Base-by-base conservation (phyloP, 2,888 invertebrate genomes). In the Melanchra persicariae region DNA sequence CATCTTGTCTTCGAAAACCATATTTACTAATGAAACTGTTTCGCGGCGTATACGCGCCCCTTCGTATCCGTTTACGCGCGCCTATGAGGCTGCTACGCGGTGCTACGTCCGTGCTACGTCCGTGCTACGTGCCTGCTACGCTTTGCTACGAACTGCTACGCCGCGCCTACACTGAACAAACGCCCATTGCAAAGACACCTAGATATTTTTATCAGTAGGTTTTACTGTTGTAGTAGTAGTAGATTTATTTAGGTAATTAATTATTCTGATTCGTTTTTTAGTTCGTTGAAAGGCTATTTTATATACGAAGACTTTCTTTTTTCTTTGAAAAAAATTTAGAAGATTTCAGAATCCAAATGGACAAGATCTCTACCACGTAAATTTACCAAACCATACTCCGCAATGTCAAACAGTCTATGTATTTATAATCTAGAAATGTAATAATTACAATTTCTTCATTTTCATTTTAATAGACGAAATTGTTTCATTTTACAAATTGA, bases 321-420 rank as follows among this genome's bases (percentile, higher is more conserved):
- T n/a, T 37, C 30, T 22, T 59, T 52, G n/a, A 30, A 61, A 62
- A 10, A 54, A 59, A 47, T 57, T 45, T 49, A 55, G 17, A 67
- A 43, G 9, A 40, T 19, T 49, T 52, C 70, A 30, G 63, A 68
- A 58, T 71, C 52, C 70, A 65, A 70, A 58, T 72, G 70, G 71
- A 71, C 74, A 80, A 68, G 62, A 64, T 61, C 10, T 40, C 57
- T 67, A 70, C 52, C 30, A 68, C 22, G 40, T 70, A 54, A n/a
- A 37, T 70, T 70, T 61, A 64, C 63, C n/a, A 54, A 75, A 71
- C 63, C 72, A 66, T 52, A 66, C 59, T 63, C 40, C 55, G 43
- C 54, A 66, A 60, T 70, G 61, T 57, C 54, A 73, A 63, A 73
- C 79, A 81, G 79, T 75, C 65, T 75, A 69, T 79, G 43, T 64